Base-by-base conservation (phyloP, 1,140 invertebrate genomes). In the Drosophila lacteicornis region DNA sequence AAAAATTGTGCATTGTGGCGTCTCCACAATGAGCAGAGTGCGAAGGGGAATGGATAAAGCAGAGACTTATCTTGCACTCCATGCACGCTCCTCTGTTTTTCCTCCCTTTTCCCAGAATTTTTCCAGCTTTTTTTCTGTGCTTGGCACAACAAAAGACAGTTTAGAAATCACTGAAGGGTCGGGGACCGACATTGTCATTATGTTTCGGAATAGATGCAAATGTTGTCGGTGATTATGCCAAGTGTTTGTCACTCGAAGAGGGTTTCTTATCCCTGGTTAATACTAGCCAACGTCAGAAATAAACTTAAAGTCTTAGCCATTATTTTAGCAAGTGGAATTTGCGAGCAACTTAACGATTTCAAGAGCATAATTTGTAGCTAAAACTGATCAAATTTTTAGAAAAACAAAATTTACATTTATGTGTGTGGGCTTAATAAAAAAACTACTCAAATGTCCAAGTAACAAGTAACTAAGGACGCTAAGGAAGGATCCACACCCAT, bases 1-100 rank as follows among this genome's bases (percentile, higher is more conserved):
- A 84, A 84, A 87, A 88, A 88, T 88, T 88, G 84, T 84, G 84
- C 84, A 88, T 88, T 88, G 80, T 88, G 80, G 77, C 84, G 80
- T 69, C 43, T 25, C 42, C 45, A 77, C 75, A 77, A 77, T 77
- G 75, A 61, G 63, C 75, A 55, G 50, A 42, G 47, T 57, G 47
- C 51, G 22, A 43, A 60, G 53, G 78, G 62, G 59, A 36, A 43
- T 7, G 49, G 60, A 46, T 49, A 65, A 70, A 56, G 45, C 58
- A 59, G 46, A 30, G 56, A 62, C 77, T 83, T 88, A 88, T 83
- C 84, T 80, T 80, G 78, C 79, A 86, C 76, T 83, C 81, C 67
- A 82, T 59, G 63, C 74, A 77, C 71, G 56, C 66, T 69, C 40
- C 27, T 45, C 30, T 17, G 22, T 46, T 47, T 43, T 46, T 40